Evolutionary conservation across 2,888 invertebrate species (phyloP).

Genomic region (Dasysyrphus tricinctus): DNA sequence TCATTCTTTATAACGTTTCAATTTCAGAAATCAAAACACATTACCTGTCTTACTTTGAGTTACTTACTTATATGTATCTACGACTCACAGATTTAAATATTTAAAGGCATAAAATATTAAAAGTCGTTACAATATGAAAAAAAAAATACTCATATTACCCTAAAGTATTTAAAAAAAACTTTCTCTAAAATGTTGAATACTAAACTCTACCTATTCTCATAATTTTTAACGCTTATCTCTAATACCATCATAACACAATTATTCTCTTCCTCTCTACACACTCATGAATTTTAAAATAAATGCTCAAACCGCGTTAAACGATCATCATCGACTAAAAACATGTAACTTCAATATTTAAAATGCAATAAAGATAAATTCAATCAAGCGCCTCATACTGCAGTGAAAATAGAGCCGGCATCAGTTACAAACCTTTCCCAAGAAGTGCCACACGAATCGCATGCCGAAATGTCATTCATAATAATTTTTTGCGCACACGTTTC

Average conservation of each 20-base stretch:
- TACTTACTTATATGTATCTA: too few species aligned
- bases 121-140: too few species aligned
- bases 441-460: slow-evolving; percentile 53
- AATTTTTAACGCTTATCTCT: neutral
- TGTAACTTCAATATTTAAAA: slow-evolving; percentile 54
- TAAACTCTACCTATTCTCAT: neutral
- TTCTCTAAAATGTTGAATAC: too few species aligned
- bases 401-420: neutral
- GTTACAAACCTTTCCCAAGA: slow-evolving; percentile 1
- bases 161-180: too few species aligned
- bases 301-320: neutral
- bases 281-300: slow-evolving; percentile 11
- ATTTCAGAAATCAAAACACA: too few species aligned
- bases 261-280: neutral
- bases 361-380: slow-evolving; percentile 51
- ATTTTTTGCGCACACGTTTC: slow-evolving; percentile 25
- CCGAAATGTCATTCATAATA: slow-evolving; percentile 58
- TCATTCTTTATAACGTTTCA: too few species aligned
- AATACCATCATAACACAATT: neutral
- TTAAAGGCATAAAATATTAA: too few species aligned
- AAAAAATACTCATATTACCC: too few species aligned
- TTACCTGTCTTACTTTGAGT: too few species aligned
- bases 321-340: slow-evolving; percentile 36
- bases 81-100: too few species aligned
- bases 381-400: slow-evolving; percentile 11